Evolutionary conservation across 2,888 invertebrate species (phyloP).

Genomic region (Melanargia galathea): DNA sequence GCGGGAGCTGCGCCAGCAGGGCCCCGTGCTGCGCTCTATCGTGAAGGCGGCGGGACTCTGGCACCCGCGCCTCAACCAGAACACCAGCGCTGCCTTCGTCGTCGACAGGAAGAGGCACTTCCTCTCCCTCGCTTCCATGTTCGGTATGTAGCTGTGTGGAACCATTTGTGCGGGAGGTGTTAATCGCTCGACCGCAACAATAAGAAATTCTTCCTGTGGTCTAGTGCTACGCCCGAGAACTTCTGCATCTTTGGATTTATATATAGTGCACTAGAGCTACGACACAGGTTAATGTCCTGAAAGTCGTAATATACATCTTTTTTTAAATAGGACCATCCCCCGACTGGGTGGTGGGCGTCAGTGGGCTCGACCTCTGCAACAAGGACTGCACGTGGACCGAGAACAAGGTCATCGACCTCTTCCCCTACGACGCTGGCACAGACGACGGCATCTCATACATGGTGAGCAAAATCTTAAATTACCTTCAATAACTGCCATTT

Average conservation of each 20-base stretch:
- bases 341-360: constrained; percentile 98
- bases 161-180: no score
- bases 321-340: constrained; percentile 91
- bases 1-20: constrained; percentile 93
- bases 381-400: constrained; percentile 96
- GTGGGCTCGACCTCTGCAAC: constrained; percentile 92
- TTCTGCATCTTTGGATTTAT: no score
- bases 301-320: background rate
- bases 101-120: constrained; percentile 93
- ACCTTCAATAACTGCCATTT: background rate
- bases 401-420: constrained; percentile 90
- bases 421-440: constrained; percentile 98
- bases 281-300: background rate
- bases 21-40: constrained; percentile 88
- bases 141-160: constrained; percentile 82
- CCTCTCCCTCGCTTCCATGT: constrained; percentile 93
- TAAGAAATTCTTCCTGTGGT: no score
- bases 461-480: constrained; percentile 72
- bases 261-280: no score
- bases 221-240: no score
- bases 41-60: constrained; percentile 95
- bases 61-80: constrained; percentile 93
- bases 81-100: constrained; percentile 90
- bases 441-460: constrained; percentile 96
- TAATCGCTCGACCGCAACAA: no score